These are phyloP conservation scores for Protosalanx chinensis DNA, from an alignment of 2,797 vertebrate genomes.

Conservation along the genomic window DNA sequence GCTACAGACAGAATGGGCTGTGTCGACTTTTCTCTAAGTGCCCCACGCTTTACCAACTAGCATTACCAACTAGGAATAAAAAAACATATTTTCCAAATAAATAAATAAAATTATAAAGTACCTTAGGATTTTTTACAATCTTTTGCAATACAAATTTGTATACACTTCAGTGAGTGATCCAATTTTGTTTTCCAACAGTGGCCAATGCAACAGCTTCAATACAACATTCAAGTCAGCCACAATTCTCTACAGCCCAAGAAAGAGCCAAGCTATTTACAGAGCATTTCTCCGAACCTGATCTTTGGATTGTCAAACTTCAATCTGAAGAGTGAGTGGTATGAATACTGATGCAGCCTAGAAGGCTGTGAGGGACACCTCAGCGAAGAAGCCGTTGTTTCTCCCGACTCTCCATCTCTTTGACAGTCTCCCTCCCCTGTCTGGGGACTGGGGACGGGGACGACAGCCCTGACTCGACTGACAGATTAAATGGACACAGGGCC, in stretches of 20 bases:
- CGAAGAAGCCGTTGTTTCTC: constrained; percentile 18
- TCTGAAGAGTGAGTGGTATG: background rate
- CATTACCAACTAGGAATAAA: too few relatives aligned
- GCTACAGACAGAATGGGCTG: background rate
- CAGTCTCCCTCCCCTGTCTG: background rate
- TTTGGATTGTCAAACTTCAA: background rate
- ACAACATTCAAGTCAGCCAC: background rate
- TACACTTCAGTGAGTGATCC: background rate
- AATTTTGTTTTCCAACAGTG: background rate
- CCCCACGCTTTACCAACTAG: too few relatives aligned
- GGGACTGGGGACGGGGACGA: constrained; percentile 11
- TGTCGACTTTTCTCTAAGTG: background rate
- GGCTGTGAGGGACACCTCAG: constrained; percentile 5
- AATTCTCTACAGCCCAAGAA: background rate
- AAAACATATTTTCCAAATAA: too few relatives aligned
- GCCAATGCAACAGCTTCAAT: background rate
- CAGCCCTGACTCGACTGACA: constrained; percentile 30
- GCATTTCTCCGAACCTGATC: background rate
- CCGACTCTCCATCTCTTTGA: constrained; percentile 1
- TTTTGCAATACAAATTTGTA: too few relatives aligned
- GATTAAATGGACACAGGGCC: constrained; percentile 30
- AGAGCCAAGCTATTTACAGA: background rate
- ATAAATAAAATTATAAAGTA: too few relatives aligned
- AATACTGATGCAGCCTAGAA: constrained; percentile 1
- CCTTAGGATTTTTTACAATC: too few relatives aligned